phyloP scores from a whole-genome alignment of 2,113 vertebrate species.

The Cynopterus brachyotis region DNA sequence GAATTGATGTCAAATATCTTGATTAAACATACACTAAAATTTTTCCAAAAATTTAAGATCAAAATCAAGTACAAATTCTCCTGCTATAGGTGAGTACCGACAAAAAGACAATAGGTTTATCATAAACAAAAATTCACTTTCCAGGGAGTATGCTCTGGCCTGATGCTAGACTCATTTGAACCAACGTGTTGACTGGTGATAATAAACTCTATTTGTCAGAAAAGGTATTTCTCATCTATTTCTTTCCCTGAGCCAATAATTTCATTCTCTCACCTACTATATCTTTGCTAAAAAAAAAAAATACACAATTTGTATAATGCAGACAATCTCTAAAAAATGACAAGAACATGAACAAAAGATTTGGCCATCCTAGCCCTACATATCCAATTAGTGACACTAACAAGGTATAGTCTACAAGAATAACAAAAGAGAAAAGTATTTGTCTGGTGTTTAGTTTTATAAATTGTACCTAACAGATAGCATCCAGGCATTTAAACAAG shows the following conservation, averaged over 20 bases:
- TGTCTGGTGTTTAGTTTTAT: background rate
- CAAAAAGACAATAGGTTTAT: background rate
- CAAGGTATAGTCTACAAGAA: background rate
- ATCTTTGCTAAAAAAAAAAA: slow-evolving; percentile 25
- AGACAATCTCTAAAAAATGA: background rate
- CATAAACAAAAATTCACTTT: slow-evolving; percentile 1
- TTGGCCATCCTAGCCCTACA: background rate
- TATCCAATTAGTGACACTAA: background rate
- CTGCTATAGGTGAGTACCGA: background rate
- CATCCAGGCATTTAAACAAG: background rate
- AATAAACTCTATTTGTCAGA: background rate
- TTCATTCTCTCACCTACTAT: background rate
- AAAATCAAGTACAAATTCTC: slow-evolving; percentile 16
- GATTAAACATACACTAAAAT: background rate
- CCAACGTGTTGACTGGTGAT: background rate
- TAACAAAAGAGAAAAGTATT: background rate
- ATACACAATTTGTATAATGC: background rate
- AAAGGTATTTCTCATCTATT: background rate
- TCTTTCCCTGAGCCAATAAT: background rate
- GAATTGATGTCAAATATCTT: background rate
- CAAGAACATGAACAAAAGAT: background rate
- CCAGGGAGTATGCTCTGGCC: background rate
- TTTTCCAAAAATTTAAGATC: background rate
- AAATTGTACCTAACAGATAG: background rate
- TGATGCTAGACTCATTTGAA: background rate